These are phyloP conservation scores for Buphagus erythrorhynchus DNA, from an alignment of 2,797 vertebrate species.

Conservation along the genomic window DNA sequence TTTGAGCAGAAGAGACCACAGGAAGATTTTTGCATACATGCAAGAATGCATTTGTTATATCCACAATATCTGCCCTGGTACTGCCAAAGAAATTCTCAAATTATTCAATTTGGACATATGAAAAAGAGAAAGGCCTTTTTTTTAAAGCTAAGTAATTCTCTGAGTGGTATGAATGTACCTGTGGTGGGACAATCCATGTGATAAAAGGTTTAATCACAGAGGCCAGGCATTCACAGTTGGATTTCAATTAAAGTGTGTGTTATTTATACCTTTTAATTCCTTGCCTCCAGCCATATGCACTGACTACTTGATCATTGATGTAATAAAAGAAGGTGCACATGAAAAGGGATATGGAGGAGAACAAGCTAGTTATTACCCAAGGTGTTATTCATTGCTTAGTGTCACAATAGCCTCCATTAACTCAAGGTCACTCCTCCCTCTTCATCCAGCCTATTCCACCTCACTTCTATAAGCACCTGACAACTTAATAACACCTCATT, in stretches of 20 bases:
- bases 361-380: background rate
- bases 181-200: background rate
- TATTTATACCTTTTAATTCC: slow-evolving; percentile 53
- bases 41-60: background rate
- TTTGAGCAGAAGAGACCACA: background rate
- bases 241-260: slow-evolving; percentile 33
- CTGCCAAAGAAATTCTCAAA: background rate
- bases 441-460: background rate
- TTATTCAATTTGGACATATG: background rate
- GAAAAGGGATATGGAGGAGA: background rate
- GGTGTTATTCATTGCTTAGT: background rate
- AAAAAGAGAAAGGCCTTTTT: background rate
- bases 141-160: background rate
- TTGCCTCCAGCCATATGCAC: background rate
- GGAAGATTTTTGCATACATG: background rate
- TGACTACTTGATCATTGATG: background rate
- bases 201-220: slow-evolving; percentile 33
- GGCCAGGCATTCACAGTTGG: background rate
- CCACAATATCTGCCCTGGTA: background rate
- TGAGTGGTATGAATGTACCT: background rate
- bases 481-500: background rate
- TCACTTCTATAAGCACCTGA: background rate
- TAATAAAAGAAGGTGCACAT: background rate
- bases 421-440: slow-evolving; percentile 1
- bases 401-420: background rate